Evolutionary conservation across 2,888 invertebrate genomes (phyloP), one percentile per base, ranked within the genome.

Genomic region (Erynnis tages): DNA sequence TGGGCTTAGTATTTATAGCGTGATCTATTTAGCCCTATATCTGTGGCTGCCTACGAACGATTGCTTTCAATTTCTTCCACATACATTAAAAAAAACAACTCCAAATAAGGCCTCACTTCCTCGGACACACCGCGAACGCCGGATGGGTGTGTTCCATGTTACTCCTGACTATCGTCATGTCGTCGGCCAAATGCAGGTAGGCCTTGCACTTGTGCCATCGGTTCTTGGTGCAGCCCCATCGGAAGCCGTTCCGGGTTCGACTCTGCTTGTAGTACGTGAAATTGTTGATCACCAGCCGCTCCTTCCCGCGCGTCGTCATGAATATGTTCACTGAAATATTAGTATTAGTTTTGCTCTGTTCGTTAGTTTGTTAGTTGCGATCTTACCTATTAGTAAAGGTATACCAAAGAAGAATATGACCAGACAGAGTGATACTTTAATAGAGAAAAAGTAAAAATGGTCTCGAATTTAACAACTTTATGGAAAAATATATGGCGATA

Each of bases 211-310:
- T 79, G 54, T 88, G 87, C 87, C 87, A 87, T 1, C 88, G 66
- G 67, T 88, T 88, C 70, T 87, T 88, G 2, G 88, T 88, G 59
- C 89, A 89, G 0, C 88, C 88, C 89, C 89, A 89, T 37, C 89
- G 65, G 67, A 87, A 87, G 0, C 89, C 89, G 41, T 63, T 71
- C 11, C 79, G 69, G 1, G 86, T 86, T 10, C 79, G 67, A 55
- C 81, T 84, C 58, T 88, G 88, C 64, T 88, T 87, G 70, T 88
- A 89, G 63, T 88, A 89, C 0, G 87, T 85, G 59, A 73, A 87
- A 65, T 87, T 76, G 57, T 82, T 60, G 61, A 78, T 82, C 21
- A 89, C 70, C 52, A 88, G 62, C 10, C 88, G 65, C 68, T 87
- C 88, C 57, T 87, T 89, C 3, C 89, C 89, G 6, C 87, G 73